Evolutionary conservation across 2,113 vertebrate species (phyloP).

Genomic region (Aythya baeri): DNA sequence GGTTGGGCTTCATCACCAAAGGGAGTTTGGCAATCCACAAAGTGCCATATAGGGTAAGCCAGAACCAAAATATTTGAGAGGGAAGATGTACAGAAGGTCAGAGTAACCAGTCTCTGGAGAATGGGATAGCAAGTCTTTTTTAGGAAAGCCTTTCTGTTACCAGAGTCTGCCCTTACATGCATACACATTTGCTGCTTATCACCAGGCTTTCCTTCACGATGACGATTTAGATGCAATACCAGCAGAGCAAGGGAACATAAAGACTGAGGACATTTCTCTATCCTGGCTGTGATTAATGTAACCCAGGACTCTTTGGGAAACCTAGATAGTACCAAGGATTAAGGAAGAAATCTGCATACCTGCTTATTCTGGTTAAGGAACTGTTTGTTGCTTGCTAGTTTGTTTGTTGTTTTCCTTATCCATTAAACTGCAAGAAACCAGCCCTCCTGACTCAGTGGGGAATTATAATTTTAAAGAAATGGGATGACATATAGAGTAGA

Average conservation of each 20-base stretch:
- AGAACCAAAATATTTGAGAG: fast-evolving
- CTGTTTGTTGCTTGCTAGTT: too few species aligned
- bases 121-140: neutral
- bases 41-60: fast-evolving
- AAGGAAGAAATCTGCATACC: neutral
- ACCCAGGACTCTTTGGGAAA: neutral
- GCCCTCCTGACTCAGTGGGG: fast-evolving
- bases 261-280: neutral
- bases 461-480: neutral
- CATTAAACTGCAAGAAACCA: neutral
- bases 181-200: neutral
- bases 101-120: neutral
- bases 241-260: neutral
- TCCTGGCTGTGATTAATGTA: neutral
- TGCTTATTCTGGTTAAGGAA: neutral
- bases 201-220: neutral
- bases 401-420: neutral
- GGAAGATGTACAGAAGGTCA: neutral
- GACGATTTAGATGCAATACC: neutral
- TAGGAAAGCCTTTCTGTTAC: neutral
- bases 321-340: neutral
- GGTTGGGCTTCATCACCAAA: neutral
- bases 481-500: neutral
- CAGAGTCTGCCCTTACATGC: neutral
- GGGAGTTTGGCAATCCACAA: neutral